Evolutionary conservation across 1,140 invertebrate species (phyloP), one percentile per base, ranked within the genome.

Genomic region (Pissodes strobi): DNA sequence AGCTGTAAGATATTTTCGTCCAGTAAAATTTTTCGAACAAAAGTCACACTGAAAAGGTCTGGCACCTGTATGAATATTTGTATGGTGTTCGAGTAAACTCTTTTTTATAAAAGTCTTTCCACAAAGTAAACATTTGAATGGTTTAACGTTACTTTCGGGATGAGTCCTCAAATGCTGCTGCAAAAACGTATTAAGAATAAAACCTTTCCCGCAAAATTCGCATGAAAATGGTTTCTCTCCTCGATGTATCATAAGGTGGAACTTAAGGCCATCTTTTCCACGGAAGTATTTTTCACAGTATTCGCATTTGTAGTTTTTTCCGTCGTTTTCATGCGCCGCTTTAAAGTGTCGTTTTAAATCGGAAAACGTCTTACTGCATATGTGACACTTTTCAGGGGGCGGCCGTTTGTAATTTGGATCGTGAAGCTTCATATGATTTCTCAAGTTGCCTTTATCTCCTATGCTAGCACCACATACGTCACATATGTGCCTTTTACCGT

Each of bases 381-480:
- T 45, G 10, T 64, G 59, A 49, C 78, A 79, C 5, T 60, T 39
- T 18, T 73, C 65, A 1, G 73, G 74, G 25, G 67, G 88, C 69
- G 89, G 86, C 0, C 87, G 86, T 0, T 87, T 88, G 37, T 64
- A 63, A 41, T 63, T 55, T 1, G 60, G 60, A 55, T 63, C 60
- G 68, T 92, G 90, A n/a, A 87, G 89, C 66, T 90, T 78, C 59
- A 89, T 83, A 63, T 75, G 76, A 6, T 72, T 70, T 19, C 63
- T 76, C 46, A 75, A 64, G 10, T 71, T 75, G 9, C 69, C 75
- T 41, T 85, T 86, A 69, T 87, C 80, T n/a, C 88, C 88, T 73
- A 91, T 91, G 62, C 86, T 84, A 45, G 88, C 79, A 2, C 84
- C 85, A 77, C 91, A 93, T 52, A 85, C 82, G 22, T 64, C 52